Base-by-base conservation (phyloP, 2,888 invertebrate genomes). In the Drosophila pseudotakahashii region DNA sequence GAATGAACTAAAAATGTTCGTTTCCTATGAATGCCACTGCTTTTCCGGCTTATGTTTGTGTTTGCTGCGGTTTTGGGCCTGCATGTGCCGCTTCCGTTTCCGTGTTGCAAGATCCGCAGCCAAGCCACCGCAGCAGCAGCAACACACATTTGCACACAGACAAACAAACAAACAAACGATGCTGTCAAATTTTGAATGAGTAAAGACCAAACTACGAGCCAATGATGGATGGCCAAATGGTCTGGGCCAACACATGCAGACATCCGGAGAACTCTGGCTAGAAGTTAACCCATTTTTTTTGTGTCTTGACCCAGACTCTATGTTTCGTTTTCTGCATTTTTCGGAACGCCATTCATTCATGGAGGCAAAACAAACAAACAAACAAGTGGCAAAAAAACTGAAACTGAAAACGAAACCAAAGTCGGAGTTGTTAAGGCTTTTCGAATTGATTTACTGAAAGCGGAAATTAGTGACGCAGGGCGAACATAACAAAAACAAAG, bases 171-270 rank as follows among this genome's bases (percentile, higher is more conserved):
- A 86, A 84, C 84, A 85, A 86, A 85, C 84, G 78, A 86, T 80
- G 80, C 88, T 88, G 86, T 87, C 86, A 87, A 86, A 88, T 86
- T 83, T 83, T 86, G 88, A 86, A 88, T 87, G 86, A 86, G 81
- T 87, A 78, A 86, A 86, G 83, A 87, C 81, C 80, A 79, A 88
- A 78, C 78, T 83, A 73, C 76, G 81, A 87, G 73, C 73, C 77
- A 75, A 81, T 86, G 87, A 86, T 85, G 77, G 81, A 86, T 86
- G 85, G 85, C 68, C 76, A 68, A 74, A 75, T 73, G 78, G 66
- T 73, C 62, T 67, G 57, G 62, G 50, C 50, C 58, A 30, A 50
- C 50, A 51, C 61, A 51, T 70, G 69, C 52, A 58, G 53, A 63
- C 67, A 44, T 50, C 68, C 72, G 63, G 59, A 64, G 51, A 42